Conservation (phyloP, 2,888 invertebrate species). For the Agonopterix subpropinquella region DNA sequence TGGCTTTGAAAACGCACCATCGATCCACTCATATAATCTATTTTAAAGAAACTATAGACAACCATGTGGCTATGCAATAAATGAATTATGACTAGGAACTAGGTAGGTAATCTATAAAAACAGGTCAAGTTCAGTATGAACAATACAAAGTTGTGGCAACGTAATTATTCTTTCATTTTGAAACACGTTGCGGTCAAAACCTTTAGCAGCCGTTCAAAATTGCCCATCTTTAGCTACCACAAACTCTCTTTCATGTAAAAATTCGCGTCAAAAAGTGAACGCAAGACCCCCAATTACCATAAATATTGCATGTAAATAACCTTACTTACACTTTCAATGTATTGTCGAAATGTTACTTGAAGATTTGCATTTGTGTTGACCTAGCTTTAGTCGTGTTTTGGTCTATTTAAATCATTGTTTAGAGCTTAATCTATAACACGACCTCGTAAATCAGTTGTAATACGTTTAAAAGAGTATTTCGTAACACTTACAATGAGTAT, state of each 20-base stretch:
- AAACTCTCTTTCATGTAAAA: conserved; percentile 28
- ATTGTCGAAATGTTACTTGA: conserved; percentile 8
- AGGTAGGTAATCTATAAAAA: too few species aligned
- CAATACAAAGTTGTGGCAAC: too few species aligned
- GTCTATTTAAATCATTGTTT: conserved; percentile 16
- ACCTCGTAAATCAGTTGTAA: conserved; percentile 21
- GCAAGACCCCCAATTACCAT: conserved; percentile 37
- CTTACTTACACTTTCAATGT: conserved; percentile 7
- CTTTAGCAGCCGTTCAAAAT: background rate
- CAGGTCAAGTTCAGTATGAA: background rate
- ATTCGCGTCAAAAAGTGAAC: conserved; percentile 31
- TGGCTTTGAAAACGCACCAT: too few species aligned
- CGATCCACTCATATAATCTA: too few species aligned
- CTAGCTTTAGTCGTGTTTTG: conserved; percentile 11
- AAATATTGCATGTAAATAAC: conserved; percentile 34
- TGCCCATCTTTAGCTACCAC: background rate
- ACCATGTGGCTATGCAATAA: too few species aligned
- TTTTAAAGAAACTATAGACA: too few species aligned
- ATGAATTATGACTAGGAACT: too few species aligned
- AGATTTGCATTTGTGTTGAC: conserved; percentile 10
- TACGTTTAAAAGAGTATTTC: conserved; percentile 15
- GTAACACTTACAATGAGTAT: conserved; percentile 22
- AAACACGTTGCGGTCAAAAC: too few species aligned
- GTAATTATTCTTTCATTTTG: too few species aligned
- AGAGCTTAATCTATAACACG: conserved; percentile 16